Evolutionary conservation across 2,888 invertebrate species (phyloP).

Genomic region (Ectropis crepuscularia): DNA sequence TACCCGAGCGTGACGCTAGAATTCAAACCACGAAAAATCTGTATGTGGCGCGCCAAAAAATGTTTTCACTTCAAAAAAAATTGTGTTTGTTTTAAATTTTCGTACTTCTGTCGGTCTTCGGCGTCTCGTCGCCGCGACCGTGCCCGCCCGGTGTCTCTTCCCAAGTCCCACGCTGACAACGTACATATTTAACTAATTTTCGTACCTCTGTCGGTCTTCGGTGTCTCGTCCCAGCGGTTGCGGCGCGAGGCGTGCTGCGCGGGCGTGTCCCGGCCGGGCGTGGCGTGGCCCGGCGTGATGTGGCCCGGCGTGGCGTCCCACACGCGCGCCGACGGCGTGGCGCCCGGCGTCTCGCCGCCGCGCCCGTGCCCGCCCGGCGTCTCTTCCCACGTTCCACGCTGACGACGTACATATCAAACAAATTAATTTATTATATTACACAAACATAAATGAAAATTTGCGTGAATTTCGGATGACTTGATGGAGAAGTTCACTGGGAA

Average conservation of each 20-base stretch:
- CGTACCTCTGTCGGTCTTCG: slow-evolving; percentile 95
- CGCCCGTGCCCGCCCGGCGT: slow-evolving; percentile 93
- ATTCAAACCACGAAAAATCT: no score
- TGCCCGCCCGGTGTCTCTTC: slow-evolving; percentile 97
- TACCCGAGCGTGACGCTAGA: no score
- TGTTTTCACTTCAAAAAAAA: no score
- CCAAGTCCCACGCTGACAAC: slow-evolving; percentile 87
- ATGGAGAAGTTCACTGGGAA: no score
- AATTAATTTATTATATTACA: no score
- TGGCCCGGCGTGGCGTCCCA: slow-evolving; percentile 99
- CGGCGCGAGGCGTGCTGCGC: slow-evolving; percentile 90
- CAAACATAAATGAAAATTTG: no score
- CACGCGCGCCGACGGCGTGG: slow-evolving; percentile 96
- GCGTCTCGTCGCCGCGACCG: slow-evolving; percentile 91
- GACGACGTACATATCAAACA: background rate
- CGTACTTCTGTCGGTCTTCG: no score
- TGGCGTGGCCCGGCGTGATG: slow-evolving; percentile 92
- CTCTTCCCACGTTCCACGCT: slow-evolving; percentile 94
- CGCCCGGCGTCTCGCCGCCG: slow-evolving; percentile 94
- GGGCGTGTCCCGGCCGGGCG: slow-evolving; percentile 94
- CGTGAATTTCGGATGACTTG: no score
- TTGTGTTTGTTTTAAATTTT: no score
- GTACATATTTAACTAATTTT: background rate
- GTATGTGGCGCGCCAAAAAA: no score
- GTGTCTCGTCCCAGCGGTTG: slow-evolving; percentile 99